Conservation (phyloP, 2,797 vertebrate genomes). For the Tinamus major region DNA sequence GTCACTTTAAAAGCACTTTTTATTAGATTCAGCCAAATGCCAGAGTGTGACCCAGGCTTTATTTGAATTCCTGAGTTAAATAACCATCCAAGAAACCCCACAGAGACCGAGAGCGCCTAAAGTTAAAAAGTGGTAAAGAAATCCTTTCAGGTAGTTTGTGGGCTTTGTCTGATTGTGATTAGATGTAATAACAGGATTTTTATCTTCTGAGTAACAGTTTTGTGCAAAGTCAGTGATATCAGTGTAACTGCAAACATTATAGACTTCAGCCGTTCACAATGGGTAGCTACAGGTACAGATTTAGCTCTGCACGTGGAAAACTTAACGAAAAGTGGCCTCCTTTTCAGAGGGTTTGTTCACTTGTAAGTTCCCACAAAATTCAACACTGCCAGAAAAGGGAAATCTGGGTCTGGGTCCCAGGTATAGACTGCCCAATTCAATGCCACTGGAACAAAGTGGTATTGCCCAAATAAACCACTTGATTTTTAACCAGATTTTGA, state of each 20-base stretch:
- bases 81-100: background rate
- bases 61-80: background rate
- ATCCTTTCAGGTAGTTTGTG: background rate
- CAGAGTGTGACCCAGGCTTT: background rate
- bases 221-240: background rate
- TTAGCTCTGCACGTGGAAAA: background rate
- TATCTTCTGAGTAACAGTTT: background rate
- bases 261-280: background rate
- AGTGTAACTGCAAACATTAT: background rate
- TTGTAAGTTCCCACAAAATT: background rate
- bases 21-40: background rate
- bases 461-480: background rate
- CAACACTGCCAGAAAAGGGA: background rate
- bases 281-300: background rate
- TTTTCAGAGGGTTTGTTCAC: background rate
- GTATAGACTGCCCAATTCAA: background rate
- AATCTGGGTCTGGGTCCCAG: background rate
- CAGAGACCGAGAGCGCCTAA: background rate
- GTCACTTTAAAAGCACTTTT: background rate
- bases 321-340: background rate
- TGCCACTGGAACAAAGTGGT: accelerated
- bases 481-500: background rate
- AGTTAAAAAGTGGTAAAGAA: background rate
- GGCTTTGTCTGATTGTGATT: background rate
- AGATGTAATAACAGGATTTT: background rate